Conservation (phyloP, 2,888 invertebrate species). For the Pediacus dermestoides region DNA sequence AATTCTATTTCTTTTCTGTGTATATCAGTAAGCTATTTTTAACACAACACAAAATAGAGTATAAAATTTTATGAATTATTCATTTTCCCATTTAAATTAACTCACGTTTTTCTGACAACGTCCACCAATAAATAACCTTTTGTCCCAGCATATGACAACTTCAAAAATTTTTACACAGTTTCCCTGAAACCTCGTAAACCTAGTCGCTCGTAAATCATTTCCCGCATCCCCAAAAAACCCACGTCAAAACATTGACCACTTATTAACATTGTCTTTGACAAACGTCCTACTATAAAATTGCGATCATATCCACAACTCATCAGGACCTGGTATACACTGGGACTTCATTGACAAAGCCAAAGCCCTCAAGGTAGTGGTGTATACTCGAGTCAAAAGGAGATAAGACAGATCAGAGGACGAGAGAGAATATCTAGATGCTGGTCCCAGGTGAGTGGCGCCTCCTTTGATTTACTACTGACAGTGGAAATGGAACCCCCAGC, state of each 20-base stretch:
- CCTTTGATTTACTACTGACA: constrained; percentile 49
- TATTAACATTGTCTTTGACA: constrained; percentile 11
- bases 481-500: constrained; percentile 38
- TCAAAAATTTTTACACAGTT: too few species aligned
- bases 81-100: too few species aligned
- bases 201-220: constrained; percentile 6
- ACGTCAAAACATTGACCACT: constrained; percentile 12
- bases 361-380: constrained; percentile 7
- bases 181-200: too few species aligned
- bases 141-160: too few species aligned
- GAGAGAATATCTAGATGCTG: constrained; percentile 39
- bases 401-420: constrained; percentile 10
- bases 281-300: constrained; percentile 5
- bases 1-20: too few species aligned
- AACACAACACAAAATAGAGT: too few species aligned
- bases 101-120: too few species aligned
- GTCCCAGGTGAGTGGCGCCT: constrained; percentile 49
- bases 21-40: too few species aligned
- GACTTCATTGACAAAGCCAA: constrained; percentile 10
- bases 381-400: constrained; percentile 1
- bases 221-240: constrained; percentile 4
- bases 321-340: too few species aligned
- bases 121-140: too few species aligned
- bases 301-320: too few species aligned
- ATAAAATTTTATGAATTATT: too few species aligned